Evolutionary conservation across 2,888 invertebrate genomes (phyloP).

Genomic region (Galerucella calmariensis): DNA sequence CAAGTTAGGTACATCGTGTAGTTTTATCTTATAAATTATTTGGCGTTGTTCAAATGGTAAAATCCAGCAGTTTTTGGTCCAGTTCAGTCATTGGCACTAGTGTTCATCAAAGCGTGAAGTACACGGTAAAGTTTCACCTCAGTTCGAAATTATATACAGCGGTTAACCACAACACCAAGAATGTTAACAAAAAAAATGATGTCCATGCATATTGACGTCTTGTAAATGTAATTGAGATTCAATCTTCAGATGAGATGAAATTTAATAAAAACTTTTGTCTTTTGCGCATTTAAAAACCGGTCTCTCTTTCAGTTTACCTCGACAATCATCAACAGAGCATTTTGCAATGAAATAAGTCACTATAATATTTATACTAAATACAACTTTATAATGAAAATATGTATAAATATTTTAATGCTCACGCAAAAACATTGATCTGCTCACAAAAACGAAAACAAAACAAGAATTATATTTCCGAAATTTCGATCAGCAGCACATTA

Average conservation of each 20-base stretch:
- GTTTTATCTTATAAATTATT: conserved; percentile 12
- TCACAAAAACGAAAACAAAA: too few species aligned
- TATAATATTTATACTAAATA: too few species aligned
- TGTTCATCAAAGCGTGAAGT: conserved; percentile 54
- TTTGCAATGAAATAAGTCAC: too few species aligned
- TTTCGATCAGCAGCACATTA: too few species aligned
- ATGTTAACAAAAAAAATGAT: conserved; percentile 48
- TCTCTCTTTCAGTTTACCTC: too few species aligned
- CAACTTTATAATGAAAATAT: too few species aligned
- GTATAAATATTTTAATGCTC: too few species aligned
- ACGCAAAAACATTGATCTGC: too few species aligned
- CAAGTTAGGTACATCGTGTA: too few species aligned
- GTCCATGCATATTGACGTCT: conserved; percentile 32
- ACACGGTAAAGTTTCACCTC: conserved; percentile 54
- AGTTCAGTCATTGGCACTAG: conserved; percentile 53
- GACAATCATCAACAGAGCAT: too few species aligned
- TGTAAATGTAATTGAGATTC: conserved; percentile 18
- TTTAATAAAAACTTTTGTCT: not conserved
- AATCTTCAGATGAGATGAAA: conserved; percentile 1
- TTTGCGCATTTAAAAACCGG: too few species aligned
- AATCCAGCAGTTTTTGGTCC: conserved; percentile 31
- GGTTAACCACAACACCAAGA: conserved; percentile 57
- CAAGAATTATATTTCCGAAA: too few species aligned
- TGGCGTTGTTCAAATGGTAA: conserved; percentile 18
- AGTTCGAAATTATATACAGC: conserved; percentile 51